Conservation (phyloP, 2,888 invertebrate genomes). For the Hyposoter dolosus region DNA sequence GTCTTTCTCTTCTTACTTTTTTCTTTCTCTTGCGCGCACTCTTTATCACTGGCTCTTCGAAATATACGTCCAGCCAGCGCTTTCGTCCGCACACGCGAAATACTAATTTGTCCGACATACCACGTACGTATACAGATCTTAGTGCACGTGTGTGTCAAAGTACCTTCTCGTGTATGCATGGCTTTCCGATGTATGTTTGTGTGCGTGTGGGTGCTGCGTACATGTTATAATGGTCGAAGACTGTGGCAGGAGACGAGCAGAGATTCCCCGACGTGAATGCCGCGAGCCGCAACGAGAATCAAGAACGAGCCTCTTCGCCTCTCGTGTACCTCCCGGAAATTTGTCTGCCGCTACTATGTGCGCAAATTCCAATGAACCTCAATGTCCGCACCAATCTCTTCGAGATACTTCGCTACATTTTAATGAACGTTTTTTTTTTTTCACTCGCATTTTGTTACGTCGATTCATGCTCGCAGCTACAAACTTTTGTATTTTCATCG, state of each 20-base stretch:
- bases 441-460: background rate
- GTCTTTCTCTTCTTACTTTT: background rate
- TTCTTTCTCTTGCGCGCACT: constrained; percentile 11
- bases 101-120: constrained; percentile 56
- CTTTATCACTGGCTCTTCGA: constrained; percentile 16
- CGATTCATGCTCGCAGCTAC: background rate
- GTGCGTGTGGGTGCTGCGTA: background rate
- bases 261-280: constrained; percentile 39
- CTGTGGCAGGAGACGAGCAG: constrained; percentile 30
- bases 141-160: background rate
- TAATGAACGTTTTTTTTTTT: background rate
- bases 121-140: background rate
- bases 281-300: constrained; percentile 38
- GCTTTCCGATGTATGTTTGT: background rate
- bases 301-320: constrained; percentile 32
- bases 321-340: constrained; percentile 55
- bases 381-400: constrained; percentile 13
- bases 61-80: constrained; percentile 31
- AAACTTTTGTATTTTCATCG: background rate
- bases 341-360: constrained; percentile 49
- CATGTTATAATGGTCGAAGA: constrained; percentile 4
- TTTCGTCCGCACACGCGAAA: constrained; percentile 55
- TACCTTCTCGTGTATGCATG: background rate
- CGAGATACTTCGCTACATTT: constrained; percentile 10
- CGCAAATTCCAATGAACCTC: constrained; percentile 36